phyloP scores from a whole-genome alignment of 2,797 vertebrate species.

The Myotis daubentonii region DNA sequence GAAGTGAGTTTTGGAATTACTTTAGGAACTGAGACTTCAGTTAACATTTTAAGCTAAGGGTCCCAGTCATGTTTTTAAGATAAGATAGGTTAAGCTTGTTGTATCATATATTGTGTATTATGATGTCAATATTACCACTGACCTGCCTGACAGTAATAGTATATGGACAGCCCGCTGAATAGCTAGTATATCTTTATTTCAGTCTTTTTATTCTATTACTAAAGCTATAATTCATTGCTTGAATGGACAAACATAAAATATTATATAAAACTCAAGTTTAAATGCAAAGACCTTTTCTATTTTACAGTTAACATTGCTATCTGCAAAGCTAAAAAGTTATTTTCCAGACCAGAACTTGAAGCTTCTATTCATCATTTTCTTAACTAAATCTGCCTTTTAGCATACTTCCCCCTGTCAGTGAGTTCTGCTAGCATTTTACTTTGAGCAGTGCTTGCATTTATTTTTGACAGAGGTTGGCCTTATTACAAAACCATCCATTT shows the following conservation, averaged over 20 bases:
- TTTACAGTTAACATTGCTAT: constrained; percentile 42
- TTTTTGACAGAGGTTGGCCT: constrained; percentile 78
- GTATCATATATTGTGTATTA: not conserved
- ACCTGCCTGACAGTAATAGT: not conserved
- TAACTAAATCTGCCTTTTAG: constrained; percentile 66
- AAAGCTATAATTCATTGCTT: constrained; percentile 59
- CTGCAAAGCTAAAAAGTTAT: constrained; percentile 74
- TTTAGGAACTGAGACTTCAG: not conserved
- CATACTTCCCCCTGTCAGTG: constrained; percentile 64
- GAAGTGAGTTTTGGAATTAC: not conserved
- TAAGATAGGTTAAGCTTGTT: not conserved
- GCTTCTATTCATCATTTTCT: constrained; percentile 78
- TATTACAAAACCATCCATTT: constrained; percentile 80
- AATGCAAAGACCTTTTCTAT: constrained; percentile 55
- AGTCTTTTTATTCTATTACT: constrained; percentile 56
- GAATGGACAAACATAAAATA: constrained; percentile 62
- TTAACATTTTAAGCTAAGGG: not conserved
- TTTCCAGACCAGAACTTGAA: constrained; percentile 70
- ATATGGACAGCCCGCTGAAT: not conserved
- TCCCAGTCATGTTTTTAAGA: not conserved
- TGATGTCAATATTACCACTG: not conserved
- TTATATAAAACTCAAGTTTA: constrained; percentile 60
- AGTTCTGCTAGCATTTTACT: constrained; percentile 62
- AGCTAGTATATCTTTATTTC: not conserved
- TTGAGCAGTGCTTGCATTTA: constrained; percentile 69